Evolutionary conservation across 2,797 vertebrate species (phyloP).

Genomic region (Diceros bicornis): DNA sequence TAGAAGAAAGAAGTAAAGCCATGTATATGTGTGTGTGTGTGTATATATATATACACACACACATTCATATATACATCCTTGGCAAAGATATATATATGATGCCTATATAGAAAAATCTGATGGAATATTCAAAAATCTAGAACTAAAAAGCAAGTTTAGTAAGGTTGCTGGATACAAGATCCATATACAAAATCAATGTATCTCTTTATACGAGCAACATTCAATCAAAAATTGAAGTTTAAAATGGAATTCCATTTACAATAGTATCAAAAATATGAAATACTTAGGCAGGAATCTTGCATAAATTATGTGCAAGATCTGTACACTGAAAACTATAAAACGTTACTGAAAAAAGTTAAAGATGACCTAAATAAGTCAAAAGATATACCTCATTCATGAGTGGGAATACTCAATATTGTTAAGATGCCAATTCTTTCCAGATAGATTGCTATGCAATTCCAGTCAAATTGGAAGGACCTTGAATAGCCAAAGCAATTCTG

Average conservation of each 20-base stretch:
- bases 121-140: background rate
- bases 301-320: background rate
- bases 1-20: background rate
- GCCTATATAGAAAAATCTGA: background rate
- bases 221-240: constrained; percentile 12
- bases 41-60: no score
- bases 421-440: background rate
- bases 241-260: constrained; percentile 52
- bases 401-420: background rate
- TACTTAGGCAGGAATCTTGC: background rate
- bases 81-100: background rate
- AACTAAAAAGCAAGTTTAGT: constrained; percentile 13
- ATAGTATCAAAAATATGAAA: background rate
- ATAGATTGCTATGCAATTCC: background rate
- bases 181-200: background rate
- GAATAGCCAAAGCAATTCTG: background rate
- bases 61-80: background rate
- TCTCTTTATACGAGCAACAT: background rate
- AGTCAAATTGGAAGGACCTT: background rate
- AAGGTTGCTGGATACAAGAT: background rate
- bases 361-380: constrained; percentile 22
- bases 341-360: constrained; percentile 32
- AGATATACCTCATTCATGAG: background rate
- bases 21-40: background rate
- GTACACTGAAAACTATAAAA: background rate